phyloP scores from a whole-genome alignment of 2,113 vertebrate genomes.

The Crotalus helleri region DNA sequence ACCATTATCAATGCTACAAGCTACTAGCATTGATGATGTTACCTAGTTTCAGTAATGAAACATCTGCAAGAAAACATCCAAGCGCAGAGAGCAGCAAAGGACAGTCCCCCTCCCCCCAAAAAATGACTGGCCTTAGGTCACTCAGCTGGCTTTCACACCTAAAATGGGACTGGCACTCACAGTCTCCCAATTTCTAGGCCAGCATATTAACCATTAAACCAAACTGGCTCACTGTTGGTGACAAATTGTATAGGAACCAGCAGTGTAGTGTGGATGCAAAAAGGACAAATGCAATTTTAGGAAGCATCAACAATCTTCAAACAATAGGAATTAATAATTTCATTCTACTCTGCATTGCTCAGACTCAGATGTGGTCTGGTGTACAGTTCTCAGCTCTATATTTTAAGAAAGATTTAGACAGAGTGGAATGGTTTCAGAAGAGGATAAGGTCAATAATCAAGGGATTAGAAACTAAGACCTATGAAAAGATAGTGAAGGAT shows the following conservation, averaged over 20 bases:
- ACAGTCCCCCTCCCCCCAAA: no score
- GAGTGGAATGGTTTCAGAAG: background rate
- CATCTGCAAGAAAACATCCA: no score
- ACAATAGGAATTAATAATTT: background rate
- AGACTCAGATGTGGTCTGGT: background rate
- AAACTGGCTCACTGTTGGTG: no score
- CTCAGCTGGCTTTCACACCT: no score
- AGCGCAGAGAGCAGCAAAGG: no score
- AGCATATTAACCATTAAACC: no score
- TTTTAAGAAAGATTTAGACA: background rate
- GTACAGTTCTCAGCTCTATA: background rate
- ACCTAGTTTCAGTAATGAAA: no score
- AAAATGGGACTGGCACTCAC: no score
- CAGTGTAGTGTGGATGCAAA: background rate
- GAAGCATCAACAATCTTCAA: background rate
- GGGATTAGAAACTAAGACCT: background rate
- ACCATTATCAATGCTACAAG: no score
- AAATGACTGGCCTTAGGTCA: no score
- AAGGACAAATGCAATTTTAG: background rate
- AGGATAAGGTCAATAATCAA: background rate
- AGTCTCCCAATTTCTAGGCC: no score
- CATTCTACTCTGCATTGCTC: background rate
- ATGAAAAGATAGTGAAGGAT: background rate
- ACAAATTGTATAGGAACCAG: background rate
- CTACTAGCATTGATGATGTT: no score